A percentile compares a stretch with the other conserved stretches of the same genome.
These are phyloP conservation scores for Drosophila eugracilis DNA, from an alignment of 1,140 invertebrate genomes.

Conservation along the genomic window DNA sequence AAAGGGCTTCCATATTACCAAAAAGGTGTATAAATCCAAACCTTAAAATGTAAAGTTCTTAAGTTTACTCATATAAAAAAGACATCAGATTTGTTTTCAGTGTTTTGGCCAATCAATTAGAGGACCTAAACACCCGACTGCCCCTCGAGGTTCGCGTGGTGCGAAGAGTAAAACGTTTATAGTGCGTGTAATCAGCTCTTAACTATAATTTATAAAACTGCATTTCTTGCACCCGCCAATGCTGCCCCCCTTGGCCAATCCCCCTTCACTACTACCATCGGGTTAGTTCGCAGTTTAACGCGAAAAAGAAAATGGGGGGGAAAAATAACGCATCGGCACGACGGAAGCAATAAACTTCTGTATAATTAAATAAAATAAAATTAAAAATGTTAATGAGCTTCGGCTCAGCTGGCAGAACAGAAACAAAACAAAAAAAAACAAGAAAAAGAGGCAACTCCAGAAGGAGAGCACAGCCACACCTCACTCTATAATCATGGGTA, in stretches of 20 bases:
- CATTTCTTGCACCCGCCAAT: constrained; percentile 29
- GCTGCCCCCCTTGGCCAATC: not conserved
- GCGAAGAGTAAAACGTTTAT: constrained; percentile 76
- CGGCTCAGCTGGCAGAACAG: not conserved
- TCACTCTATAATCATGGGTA: constrained; percentile 32
- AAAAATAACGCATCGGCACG: constrained; percentile 65
- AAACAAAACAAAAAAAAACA: not conserved
- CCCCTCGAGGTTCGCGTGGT: constrained; percentile 33
- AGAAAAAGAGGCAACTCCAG: no score
- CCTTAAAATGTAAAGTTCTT: no score
- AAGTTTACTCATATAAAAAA: no score
- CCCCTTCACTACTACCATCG: not conserved
- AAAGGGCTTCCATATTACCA: no score
- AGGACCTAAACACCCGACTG: constrained; percentile 31
- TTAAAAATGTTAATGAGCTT: constrained; percentile 79
- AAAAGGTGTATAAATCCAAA: not conserved
- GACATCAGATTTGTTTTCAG: constrained; percentile 9
- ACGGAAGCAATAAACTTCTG: constrained; percentile 80
- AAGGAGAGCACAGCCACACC: not conserved
- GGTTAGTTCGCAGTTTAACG: constrained; percentile 76
- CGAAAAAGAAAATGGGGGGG: constrained; percentile 8
- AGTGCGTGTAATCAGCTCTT: constrained; percentile 82
- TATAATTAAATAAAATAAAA: constrained; percentile 84
- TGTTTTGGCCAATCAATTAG: constrained; percentile 70
- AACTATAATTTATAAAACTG: constrained; percentile 79